These are phyloP conservation scores for Aphelocoma coerulescens DNA, from an alignment of 2,113 vertebrate genomes.

Conservation along the genomic window DNA sequence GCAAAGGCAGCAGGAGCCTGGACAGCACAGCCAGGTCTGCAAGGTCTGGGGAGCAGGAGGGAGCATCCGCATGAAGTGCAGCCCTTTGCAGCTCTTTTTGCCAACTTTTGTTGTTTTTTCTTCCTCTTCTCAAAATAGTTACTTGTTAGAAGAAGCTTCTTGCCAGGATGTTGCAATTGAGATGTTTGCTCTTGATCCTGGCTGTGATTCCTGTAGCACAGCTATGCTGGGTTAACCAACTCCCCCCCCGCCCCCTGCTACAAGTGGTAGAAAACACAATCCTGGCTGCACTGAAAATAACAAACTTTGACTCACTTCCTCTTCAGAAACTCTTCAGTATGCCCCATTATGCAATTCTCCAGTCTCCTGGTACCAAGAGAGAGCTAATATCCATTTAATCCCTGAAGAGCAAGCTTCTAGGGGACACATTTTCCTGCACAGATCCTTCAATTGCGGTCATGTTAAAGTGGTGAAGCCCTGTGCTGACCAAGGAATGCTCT, in stretches of 20 bases:
- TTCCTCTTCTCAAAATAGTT: constrained; percentile 32
- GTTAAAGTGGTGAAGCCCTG: neutral
- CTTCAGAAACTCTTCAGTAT: neutral
- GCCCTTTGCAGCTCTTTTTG: neutral
- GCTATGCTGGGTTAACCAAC: neutral
- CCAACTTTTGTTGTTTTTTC: neutral
- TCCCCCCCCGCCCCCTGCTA: rapidly evolving
- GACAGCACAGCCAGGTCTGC: neutral
- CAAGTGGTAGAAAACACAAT: neutral
- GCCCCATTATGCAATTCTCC: neutral
- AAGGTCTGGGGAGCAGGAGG: neutral
- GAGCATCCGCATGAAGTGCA: neutral
- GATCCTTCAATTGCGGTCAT: neutral
- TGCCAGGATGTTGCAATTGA: constrained; percentile 33
- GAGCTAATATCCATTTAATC: neutral
- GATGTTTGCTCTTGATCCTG: constrained; percentile 34
- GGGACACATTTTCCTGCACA: neutral
- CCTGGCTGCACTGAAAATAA: neutral
- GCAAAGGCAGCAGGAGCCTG: neutral
- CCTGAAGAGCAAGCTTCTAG: neutral
- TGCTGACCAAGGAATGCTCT: neutral
- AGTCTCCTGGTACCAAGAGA: neutral
- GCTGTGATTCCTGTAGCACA: neutral
- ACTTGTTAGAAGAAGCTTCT: constrained; percentile 40
- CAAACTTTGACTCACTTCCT: constrained; percentile 38